These are phyloP conservation scores for Gadopsis marmoratus DNA, from an alignment of 2,797 vertebrate genomes.

Conservation along the genomic window DNA sequence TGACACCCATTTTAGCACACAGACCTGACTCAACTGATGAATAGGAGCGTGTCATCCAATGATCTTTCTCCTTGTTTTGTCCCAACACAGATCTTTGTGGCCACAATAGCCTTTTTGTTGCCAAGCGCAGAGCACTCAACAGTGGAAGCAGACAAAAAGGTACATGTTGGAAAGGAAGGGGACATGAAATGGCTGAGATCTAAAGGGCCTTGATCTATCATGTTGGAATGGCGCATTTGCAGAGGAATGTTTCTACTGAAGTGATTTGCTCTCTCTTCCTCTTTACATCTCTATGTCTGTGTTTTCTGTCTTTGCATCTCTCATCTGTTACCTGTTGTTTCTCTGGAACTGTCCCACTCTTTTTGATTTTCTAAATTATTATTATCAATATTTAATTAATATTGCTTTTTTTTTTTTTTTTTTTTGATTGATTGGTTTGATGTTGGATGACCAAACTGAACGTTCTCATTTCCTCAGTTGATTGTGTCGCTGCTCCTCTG, in stretches of 20 bases:
- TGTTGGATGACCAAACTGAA: constrained; percentile 1
- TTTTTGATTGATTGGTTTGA: constrained; percentile 16
- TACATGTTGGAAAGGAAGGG: constrained; percentile 77
- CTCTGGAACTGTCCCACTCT: background rate
- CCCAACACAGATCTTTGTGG: constrained; percentile 94
- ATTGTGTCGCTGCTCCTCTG: constrained; percentile 96
- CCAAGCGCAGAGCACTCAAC: constrained; percentile 95
- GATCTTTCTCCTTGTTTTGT: constrained; percentile 74
- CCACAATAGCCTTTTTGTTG: constrained; percentile 96
- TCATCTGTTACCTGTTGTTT: constrained; percentile 9
- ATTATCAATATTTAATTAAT: no score
- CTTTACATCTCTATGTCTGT: background rate
- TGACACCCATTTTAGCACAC: constrained; percentile 43
- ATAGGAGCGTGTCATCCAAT: constrained; percentile 74
- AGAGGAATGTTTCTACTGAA: constrained; percentile 76
- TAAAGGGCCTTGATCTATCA: constrained; percentile 73
- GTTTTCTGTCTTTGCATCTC: constrained; percentile 6
- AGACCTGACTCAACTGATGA: constrained; percentile 58
- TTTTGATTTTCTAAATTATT: no score
- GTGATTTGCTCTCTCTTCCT: constrained; percentile 33
- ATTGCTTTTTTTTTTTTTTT: background rate
- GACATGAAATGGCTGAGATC: constrained; percentile 71
- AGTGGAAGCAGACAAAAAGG: constrained; percentile 97
- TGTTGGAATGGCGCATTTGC: constrained; percentile 75
- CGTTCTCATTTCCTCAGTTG: constrained; percentile 83